Base-by-base conservation (phyloP, 2,113 vertebrate species). In the Apteryx owenii region DNA sequence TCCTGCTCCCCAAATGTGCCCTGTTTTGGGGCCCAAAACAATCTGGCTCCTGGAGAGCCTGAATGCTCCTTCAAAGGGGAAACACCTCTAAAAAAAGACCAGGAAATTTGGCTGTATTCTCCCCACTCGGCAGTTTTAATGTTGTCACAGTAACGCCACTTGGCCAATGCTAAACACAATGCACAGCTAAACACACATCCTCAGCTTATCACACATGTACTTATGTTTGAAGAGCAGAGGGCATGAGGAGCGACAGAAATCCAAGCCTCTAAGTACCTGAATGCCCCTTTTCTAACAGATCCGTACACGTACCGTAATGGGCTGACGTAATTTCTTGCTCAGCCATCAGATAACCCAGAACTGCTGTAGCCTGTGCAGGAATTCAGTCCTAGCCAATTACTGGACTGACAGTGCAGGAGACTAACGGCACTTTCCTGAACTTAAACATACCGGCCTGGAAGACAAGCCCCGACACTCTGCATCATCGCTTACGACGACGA, bases 41-140 rank as follows among this genome's bases (percentile, higher is more conserved):
- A 33, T 26, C n/a, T 44, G 2, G 0, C 14, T 25, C n/a, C 31
- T 6, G 9, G 56, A 6, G 20, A 48, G 50, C 20, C 0, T 1
- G 19, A 40, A n/a, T 1, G 12, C 48, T 54, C 65, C 64, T 18
- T 9, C 9, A 26, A 17, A 3, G 33, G 15, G 64, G 46, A 38
- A 31, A 23, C 16, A 31, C 5, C 38, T 19, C 12, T 23, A 48
- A 33, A n/a, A 61, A 65, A 44, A 5, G 9, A 56, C 18, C 38
- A 46, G 48, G 48, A 76, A 48, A 54, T 28, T 26, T 20, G 31
- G 80, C 26, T 18, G 5, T 29, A 11, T 22, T 5, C 13, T 75
- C 46, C 33, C 9, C 4, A 0, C 17, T 17, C 8, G 28, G 31
- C 22, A 17, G 22, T 18, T 42, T 20, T 51, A n/a, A 23, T 26